Evolutionary conservation across 2,113 vertebrate genomes (phyloP).

Genomic region (Neogale vison): DNA sequence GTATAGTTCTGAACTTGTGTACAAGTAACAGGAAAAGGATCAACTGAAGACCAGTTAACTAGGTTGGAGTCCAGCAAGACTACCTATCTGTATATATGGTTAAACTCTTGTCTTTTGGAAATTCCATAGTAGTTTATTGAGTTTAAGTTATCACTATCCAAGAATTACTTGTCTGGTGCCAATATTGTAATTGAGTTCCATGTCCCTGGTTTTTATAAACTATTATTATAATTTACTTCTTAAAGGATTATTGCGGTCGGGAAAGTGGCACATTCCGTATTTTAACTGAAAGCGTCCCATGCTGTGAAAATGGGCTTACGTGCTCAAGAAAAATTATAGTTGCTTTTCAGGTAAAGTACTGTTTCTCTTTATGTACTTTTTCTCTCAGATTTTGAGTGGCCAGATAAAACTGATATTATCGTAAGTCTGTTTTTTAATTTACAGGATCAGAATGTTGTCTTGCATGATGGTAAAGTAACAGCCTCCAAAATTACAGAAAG

Average conservation of each 20-base stretch:
- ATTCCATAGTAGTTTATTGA: not conserved
- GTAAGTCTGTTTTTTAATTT: not conserved
- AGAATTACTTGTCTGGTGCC: not conserved
- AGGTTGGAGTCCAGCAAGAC: not conserved
- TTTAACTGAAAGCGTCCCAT: conserved; percentile 88
- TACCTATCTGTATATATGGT: not conserved
- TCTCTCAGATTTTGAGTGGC: not conserved
- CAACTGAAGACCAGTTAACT: not conserved
- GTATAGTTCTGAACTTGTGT: not conserved
- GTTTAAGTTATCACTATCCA: not conserved
- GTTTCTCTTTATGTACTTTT: not conserved
- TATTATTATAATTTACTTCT: conserved; percentile 11
- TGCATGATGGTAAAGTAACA: conserved; percentile 78
- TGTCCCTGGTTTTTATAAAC: not conserved
- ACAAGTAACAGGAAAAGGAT: not conserved
- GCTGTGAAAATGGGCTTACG: conserved; percentile 89
- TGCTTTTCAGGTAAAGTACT: conserved; percentile 81
- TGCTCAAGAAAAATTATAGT: conserved; percentile 88
- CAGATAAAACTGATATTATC: not conserved
- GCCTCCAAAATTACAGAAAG: conserved; percentile 53
- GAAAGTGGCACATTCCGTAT: conserved; percentile 84
- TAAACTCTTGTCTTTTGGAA: not conserved
- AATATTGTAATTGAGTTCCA: not conserved
- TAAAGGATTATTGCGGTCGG: conserved; percentile 86
- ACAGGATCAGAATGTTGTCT: conserved; percentile 73